These are phyloP conservation scores for Drosophila colorata DNA, from an alignment of 2,888 invertebrate genomes.

Conservation along the genomic window DNA sequence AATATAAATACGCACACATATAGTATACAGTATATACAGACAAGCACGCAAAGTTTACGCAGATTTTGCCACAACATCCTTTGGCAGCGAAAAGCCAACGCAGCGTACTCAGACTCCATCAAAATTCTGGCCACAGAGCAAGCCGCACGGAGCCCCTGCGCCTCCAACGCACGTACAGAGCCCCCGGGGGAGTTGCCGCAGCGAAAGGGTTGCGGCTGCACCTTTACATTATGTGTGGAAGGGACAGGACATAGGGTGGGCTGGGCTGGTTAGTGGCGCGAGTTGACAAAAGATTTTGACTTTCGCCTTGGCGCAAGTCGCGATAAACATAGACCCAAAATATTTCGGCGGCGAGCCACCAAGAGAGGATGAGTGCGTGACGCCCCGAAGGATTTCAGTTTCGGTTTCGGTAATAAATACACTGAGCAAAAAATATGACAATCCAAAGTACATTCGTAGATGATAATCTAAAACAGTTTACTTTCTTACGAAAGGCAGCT, in stretches of 20 bases:
- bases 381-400: slow-evolving; percentile 38
- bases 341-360: slow-evolving; percentile 67
- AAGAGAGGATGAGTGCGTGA: slow-evolving; percentile 28
- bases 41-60: slow-evolving; percentile 71
- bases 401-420: slow-evolving; percentile 46
- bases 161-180: slow-evolving; percentile 35
- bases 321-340: slow-evolving; percentile 80
- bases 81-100: slow-evolving; percentile 56
- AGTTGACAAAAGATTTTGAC: slow-evolving; percentile 81
- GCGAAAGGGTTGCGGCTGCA: slow-evolving; percentile 75
- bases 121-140: slow-evolving; percentile 83
- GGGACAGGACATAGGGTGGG: slow-evolving; percentile 2
- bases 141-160: slow-evolving; percentile 36
- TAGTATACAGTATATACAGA: slow-evolving; percentile 11
- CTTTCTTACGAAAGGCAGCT: neutral
- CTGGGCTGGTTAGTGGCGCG: slow-evolving; percentile 1
- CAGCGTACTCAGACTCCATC: slow-evolving; percentile 62
- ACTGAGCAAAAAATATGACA: slow-evolving; percentile 17
- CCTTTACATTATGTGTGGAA: slow-evolving; percentile 41
- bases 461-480: neutral
- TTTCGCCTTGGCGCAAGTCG: slow-evolving; percentile 65
- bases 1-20: slow-evolving; percentile 40
- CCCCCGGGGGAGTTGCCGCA: slow-evolving; percentile 59
- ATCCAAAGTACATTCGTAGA: neutral
- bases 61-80: slow-evolving; percentile 74